Percentiles rank a stretch among this genome's conserved stretches.
Evolutionary conservation across 2,888 invertebrate species (phyloP).

Genomic region (Eledona agricola): DNA sequence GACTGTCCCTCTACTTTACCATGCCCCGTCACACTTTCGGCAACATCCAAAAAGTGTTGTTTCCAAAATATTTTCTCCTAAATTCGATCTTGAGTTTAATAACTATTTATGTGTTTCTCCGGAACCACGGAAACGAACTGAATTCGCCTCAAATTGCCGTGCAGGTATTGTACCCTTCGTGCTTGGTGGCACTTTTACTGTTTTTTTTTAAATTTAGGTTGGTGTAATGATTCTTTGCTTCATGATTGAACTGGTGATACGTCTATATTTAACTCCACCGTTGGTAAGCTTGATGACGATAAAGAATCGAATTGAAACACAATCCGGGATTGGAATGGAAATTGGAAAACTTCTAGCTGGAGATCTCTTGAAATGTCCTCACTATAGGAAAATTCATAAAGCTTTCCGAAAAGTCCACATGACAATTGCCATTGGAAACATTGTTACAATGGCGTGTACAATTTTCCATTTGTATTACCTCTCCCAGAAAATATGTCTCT

Average conservation of each 20-base stretch:
- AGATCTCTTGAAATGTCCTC: slow-evolving; percentile 77
- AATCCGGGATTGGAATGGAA: slow-evolving; percentile 81
- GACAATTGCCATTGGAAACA: slow-evolving; percentile 81
- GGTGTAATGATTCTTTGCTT: slow-evolving; percentile 72
- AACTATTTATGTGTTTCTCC: slow-evolving; percentile 75
- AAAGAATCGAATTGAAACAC: slow-evolving; percentile 79
- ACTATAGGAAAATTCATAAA: slow-evolving; percentile 78
- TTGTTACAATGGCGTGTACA: slow-evolving; percentile 74
- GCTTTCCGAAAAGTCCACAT: slow-evolving; percentile 81
- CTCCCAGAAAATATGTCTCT: slow-evolving; percentile 49
- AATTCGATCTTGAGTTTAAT: slow-evolving; percentile 78
- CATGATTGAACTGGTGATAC: slow-evolving; percentile 76
- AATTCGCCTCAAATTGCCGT: slow-evolving; percentile 62
- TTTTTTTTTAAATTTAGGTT: slow-evolving; percentile 68
- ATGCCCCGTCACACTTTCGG: slow-evolving; percentile 89
- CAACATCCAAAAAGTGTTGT: slow-evolving; percentile 84
- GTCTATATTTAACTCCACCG: slow-evolving; percentile 79
- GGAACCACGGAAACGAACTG: slow-evolving; percentile 66
- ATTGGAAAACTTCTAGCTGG: slow-evolving; percentile 78
- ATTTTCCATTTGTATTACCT: slow-evolving; percentile 74
- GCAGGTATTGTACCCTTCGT: slow-evolving; percentile 61
- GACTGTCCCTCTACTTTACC: slow-evolving; percentile 84
- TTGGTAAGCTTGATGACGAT: slow-evolving; percentile 77
- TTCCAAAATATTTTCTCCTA: slow-evolving; percentile 85
- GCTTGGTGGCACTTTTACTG: not conserved